Evolutionary conservation across 2,113 vertebrate genomes (phyloP).

Genomic region (Lycocorax pyrrhopterus): DNA sequence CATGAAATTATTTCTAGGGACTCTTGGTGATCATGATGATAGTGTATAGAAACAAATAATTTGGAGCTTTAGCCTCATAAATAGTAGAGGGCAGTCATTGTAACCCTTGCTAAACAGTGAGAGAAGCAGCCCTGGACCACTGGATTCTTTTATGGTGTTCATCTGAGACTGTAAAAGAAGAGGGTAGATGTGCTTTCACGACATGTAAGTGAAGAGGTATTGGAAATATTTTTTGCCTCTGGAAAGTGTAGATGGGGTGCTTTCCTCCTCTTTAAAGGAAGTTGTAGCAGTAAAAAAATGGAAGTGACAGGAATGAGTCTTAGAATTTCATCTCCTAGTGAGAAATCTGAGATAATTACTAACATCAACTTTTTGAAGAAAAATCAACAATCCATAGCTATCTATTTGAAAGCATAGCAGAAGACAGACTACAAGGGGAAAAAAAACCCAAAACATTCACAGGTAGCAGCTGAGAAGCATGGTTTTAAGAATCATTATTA

Average conservation of each 20-base stretch:
- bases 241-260: neutral
- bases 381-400: neutral
- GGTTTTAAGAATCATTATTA: neutral
- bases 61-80: neutral
- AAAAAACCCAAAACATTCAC: rapidly evolving
- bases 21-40: neutral
- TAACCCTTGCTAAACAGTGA: neutral
- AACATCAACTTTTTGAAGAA: neutral
- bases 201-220: neutral
- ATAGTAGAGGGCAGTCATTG: neutral
- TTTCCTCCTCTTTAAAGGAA: neutral
- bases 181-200: neutral
- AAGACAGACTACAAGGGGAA: neutral
- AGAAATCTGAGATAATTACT: neutral
- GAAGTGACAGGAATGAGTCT: neutral
- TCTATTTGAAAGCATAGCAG: neutral
- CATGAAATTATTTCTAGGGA: neutral
- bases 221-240: neutral
- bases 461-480: neutral
- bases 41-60: neutral
- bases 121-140: neutral
- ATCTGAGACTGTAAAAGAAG: neutral
- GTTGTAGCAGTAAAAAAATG: neutral
- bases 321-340: neutral
- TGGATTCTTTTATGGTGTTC: neutral